A percentile compares a stretch with the other conserved stretches of the same genome.
phyloP scores from a whole-genome alignment of 2,113 vertebrate genomes.

The Vombatus ursinus region DNA sequence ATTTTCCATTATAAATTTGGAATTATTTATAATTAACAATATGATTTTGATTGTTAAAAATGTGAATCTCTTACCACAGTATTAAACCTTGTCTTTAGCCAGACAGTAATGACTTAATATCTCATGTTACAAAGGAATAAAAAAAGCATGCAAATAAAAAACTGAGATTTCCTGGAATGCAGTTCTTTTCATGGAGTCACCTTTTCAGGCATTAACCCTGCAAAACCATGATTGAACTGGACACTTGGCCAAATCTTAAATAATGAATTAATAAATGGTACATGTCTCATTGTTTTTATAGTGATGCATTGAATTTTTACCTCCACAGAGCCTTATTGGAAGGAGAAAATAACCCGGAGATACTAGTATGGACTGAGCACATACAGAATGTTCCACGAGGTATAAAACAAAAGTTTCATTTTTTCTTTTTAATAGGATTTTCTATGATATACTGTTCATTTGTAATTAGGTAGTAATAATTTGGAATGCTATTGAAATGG shows the following conservation, averaged over 20 bases:
- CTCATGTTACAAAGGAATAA: neutral
- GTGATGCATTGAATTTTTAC: constrained; percentile 48
- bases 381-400: constrained; percentile 84
- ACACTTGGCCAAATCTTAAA: rapidly evolving
- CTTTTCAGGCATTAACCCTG: neutral
- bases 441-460: neutral
- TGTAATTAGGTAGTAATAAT: neutral
- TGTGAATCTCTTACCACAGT: neutral
- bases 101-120: neutral
- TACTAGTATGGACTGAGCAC: constrained; percentile 82
- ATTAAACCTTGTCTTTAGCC: neutral
- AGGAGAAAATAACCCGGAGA: constrained; percentile 87
- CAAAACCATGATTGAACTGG: neutral
- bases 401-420: constrained; percentile 69
- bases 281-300: neutral
- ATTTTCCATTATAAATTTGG: neutral
- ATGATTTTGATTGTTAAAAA: neutral
- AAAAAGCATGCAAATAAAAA: neutral
- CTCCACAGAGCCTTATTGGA: constrained; percentile 91
- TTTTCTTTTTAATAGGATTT: neutral
- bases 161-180: neutral
- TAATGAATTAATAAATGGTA: neutral
- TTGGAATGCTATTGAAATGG: neutral
- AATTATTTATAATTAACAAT: neutral
- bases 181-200: too few relatives aligned